These are phyloP conservation scores for Passer domesticus DNA, from an alignment of 2,113 vertebrate species.

Conservation along the genomic window DNA sequence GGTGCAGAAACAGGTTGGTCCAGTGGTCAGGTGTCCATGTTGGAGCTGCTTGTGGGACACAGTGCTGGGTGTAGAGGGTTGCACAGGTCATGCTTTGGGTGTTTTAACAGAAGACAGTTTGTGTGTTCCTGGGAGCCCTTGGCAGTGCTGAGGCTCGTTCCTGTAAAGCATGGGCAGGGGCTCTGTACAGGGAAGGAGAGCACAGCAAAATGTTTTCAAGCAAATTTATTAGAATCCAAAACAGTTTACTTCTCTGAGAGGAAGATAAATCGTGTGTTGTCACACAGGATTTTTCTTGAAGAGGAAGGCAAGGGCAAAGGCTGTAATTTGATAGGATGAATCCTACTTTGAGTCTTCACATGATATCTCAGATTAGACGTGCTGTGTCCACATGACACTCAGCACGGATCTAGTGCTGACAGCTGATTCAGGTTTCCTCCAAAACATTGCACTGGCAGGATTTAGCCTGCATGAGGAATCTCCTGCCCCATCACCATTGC, in stretches of 20 bases:
- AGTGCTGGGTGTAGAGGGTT: neutral
- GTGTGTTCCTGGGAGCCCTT: neutral
- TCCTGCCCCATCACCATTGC: neutral
- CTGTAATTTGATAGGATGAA: slow-evolving; percentile 38
- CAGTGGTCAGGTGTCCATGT: neutral
- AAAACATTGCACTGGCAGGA: neutral
- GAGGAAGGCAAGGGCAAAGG: slow-evolving; percentile 43
- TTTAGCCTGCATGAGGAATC: neutral
- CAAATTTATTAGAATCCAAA: neutral
- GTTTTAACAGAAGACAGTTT: neutral
- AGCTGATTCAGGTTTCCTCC: neutral
- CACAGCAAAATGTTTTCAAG: neutral
- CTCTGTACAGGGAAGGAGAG: neutral
- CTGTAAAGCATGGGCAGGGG: accelerated
- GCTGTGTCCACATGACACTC: neutral
- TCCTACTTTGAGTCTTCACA: slow-evolving; percentile 48
- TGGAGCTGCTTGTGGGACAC: neutral
- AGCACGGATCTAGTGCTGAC: neutral
- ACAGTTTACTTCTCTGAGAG: neutral
- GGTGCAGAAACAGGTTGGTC: neutral
- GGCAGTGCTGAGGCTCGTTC: neutral
- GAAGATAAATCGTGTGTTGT: neutral
- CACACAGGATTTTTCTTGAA: slow-evolving; percentile 6
- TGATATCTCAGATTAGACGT: slow-evolving; percentile 20
- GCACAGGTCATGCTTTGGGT: neutral